phyloP scores from a whole-genome alignment of 2,113 vertebrate genomes.

The Dunckerocampus dactyliophorus region DNA sequence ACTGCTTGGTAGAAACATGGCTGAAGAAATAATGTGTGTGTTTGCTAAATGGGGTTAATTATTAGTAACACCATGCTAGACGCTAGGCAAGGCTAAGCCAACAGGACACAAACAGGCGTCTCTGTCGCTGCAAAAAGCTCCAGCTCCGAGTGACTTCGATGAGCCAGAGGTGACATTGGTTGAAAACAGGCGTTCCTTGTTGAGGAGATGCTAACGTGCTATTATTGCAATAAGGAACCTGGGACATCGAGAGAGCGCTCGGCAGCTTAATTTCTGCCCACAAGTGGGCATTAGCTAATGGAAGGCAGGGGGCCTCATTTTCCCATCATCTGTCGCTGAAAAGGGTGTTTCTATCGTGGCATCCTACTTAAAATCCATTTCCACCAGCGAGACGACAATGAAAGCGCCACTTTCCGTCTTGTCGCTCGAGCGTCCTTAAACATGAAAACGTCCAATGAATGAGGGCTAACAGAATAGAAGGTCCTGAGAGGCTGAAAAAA shows the following conservation, averaged over 20 bases:
- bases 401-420: constrained; percentile 60
- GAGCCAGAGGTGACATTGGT: constrained; percentile 1
- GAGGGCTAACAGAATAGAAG: constrained; percentile 45
- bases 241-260: no score
- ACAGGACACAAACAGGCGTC: constrained; percentile 14
- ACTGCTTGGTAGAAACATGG: constrained; percentile 2
- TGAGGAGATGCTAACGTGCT: no score
- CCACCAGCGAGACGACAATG: constrained; percentile 59
- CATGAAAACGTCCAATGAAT: constrained; percentile 62
- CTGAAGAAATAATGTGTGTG: constrained; percentile 22
- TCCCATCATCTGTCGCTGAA: constrained; percentile 48
- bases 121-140: constrained; percentile 5
- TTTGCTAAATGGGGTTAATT: constrained; percentile 41
- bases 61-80: constrained; percentile 72
- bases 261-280: constrained; percentile 16
- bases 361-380: constrained; percentile 73
- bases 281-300: constrained; percentile 78
- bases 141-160: constrained; percentile 20
- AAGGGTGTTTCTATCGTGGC: constrained; percentile 54
- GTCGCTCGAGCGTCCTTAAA: constrained; percentile 62
- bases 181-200: neutral
- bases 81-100: constrained; percentile 39
- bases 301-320: constrained; percentile 51
- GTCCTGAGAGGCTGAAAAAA: constrained; percentile 58
- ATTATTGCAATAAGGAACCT: no score